Evolutionary conservation across 2,113 vertebrate species (phyloP).

Genomic region (Chionomys nivalis): DNA sequence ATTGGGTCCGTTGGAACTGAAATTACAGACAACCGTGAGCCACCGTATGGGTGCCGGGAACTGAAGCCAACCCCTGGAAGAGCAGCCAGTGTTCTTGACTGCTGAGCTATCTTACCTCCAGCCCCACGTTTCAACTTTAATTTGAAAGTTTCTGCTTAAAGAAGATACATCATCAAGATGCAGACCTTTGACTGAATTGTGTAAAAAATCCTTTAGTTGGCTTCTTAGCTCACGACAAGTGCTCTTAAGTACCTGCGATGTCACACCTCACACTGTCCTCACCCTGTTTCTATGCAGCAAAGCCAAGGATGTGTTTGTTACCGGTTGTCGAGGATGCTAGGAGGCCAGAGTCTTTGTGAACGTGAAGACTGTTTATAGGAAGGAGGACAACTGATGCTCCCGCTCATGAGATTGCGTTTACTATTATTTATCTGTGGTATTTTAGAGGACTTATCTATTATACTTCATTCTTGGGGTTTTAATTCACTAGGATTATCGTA

Average conservation of each 20-base stretch:
- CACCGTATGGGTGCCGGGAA: not conserved
- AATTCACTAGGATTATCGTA: not conserved
- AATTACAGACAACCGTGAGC: not conserved
- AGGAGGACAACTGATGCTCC: rapidly evolving
- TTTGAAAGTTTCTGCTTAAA: slow-evolving; percentile 6
- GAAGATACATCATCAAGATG: not conserved
- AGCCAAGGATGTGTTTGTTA: not conserved
- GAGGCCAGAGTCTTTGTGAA: not conserved
- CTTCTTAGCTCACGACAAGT: not conserved
- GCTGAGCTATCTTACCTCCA: not conserved
- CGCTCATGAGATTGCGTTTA: not conserved
- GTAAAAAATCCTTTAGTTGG: not conserved
- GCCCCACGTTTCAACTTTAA: not conserved
- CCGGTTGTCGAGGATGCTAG: rapidly evolving
- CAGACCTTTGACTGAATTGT: too few species aligned
- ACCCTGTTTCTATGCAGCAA: too few species aligned
- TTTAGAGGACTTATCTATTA: not conserved
- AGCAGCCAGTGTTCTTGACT: not conserved
- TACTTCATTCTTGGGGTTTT: not conserved
- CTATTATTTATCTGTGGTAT: not conserved
- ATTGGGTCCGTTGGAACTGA: not conserved
- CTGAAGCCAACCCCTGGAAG: not conserved
- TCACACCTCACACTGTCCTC: rapidly evolving
- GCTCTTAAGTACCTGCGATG: not conserved
- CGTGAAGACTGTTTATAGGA: not conserved